phyloP scores from a whole-genome alignment of 2,888 invertebrate species.

The Griposia aprilina region DNA sequence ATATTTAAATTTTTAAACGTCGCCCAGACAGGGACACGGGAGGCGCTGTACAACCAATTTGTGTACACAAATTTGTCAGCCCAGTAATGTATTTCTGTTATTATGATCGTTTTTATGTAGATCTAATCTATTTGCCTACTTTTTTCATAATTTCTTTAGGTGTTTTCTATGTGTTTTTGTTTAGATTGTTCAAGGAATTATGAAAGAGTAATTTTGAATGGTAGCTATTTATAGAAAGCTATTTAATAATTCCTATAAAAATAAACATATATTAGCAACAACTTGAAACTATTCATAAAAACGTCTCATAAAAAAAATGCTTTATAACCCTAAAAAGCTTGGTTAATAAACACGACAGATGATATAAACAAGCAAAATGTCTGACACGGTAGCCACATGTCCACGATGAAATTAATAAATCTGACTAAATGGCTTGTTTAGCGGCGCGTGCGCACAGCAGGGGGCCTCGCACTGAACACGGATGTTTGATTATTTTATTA shows the following conservation, averaged over 20 bases:
- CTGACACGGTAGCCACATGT: constrained; percentile 80
- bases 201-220: background rate
- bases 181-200: background rate
- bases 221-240: too few species aligned
- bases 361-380: constrained; percentile 83
- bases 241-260: constrained; percentile 1
- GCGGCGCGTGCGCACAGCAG: constrained; percentile 84
- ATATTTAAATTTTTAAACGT: constrained; percentile 89
- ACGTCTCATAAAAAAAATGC: constrained; percentile 36
- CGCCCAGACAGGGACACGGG: constrained; percentile 78
- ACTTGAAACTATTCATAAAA: constrained; percentile 22
- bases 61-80: constrained; percentile 84
- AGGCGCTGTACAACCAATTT: constrained; percentile 80
- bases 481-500: constrained; percentile 62
- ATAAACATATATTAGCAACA: constrained; percentile 13
- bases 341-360: constrained; percentile 79
- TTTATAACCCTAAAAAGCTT: constrained; percentile 51
- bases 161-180: background rate
- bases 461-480: constrained; percentile 69
- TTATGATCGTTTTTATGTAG: constrained; percentile 51
- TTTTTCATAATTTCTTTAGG: background rate
- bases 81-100: constrained; percentile 68
- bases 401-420: constrained; percentile 81
- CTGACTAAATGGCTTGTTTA: constrained; percentile 82
- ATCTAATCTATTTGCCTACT: background rate